Base-by-base conservation (phyloP, 1,140 invertebrate genomes). In the Leptinotarsa lineolata region DNA sequence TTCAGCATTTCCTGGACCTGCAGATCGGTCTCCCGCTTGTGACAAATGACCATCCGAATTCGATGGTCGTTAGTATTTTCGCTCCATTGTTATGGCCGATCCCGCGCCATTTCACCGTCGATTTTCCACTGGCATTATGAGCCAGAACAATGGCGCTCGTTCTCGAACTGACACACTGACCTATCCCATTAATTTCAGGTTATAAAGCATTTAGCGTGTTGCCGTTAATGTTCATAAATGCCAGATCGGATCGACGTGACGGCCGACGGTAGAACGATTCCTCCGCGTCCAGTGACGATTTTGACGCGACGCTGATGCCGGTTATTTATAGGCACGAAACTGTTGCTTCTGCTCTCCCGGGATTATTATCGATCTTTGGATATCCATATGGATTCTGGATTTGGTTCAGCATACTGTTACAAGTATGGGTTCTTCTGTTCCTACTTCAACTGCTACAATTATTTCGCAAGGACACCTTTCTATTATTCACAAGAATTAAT, bases 181-280 rank as follows among this genome's bases (percentile, higher is more conserved):
- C 69, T 71, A 71, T 63, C 24, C 20, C 69, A 63, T 71, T 63
- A 63, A 71, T 71, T 71, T 71, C 59, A 71, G 69, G 69, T 71
- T 71, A 71, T 71, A 71, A 71, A 71, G 54, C 69, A 71, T 71
- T 71, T 64, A 71, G 69, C 67, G 67, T 68, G 67, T 22, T 63
- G 24, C 59, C 59, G 58, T 71, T 63, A 63, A 71, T 63, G 60
- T 63, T 63, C 59, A 15, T 46, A 63, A 61, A 71, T 71, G 60
- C 59, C 68, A 61, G 21, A 61, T 63, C 45, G 45, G 48, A 54
- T 5, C 48, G 16, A 54, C 48, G n/a, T 54, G 48, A 54, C 16
- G 48, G 48, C n/a, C 16, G 48, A 54, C 5, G 61, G 20, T 16
- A 54, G 48, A 13, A 54, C 48, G 48, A 54, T 54, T 54, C 48